These are phyloP conservation scores for Pyrrhosoma nymphula DNA, from an alignment of 2,888 invertebrate species.

Conservation along the genomic window DNA sequence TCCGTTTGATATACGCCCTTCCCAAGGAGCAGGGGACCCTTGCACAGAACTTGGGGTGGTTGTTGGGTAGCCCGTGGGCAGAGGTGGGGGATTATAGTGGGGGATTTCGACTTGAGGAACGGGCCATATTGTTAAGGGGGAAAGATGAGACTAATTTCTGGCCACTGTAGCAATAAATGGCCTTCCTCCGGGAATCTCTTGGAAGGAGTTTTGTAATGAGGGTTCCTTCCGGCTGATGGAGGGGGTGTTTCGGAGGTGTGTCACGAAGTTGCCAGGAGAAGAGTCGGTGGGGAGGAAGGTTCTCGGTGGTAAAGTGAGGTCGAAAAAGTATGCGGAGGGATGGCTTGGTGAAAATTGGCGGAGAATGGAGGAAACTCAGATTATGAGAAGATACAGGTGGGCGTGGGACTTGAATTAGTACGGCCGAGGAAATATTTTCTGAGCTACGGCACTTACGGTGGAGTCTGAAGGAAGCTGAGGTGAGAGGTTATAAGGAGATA, in stretches of 20 bases:
- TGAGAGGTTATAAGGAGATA: not conserved
- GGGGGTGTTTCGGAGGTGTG: no score
- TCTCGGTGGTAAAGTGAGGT: no score
- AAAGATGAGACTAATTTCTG: constrained; percentile 66
- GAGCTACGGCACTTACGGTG: not conserved
- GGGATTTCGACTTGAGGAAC: constrained; percentile 28
- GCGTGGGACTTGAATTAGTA: not conserved
- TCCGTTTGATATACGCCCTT: not conserved
- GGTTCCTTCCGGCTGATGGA: not conserved
- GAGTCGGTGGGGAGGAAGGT: not conserved
- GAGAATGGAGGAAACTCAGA: constrained; percentile 8
- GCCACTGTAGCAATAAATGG: constrained; percentile 63
- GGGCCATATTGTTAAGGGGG: constrained; percentile 65
- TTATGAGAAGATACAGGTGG: not conserved
- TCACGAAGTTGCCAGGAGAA: not conserved
- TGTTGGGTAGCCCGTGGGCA: not conserved
- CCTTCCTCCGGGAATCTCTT: constrained; percentile 53
- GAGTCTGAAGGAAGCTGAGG: not conserved
- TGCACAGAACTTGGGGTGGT: not conserved
- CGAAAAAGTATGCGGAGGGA: not conserved
- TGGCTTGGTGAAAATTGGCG: not conserved
- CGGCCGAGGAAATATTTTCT: not conserved
- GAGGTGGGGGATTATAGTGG: constrained; percentile 24
- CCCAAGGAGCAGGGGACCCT: not conserved
- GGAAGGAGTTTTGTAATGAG: constrained; percentile 46